Conservation (phyloP, 2,113 vertebrate species). For the Ahaetulla prasina region DNA sequence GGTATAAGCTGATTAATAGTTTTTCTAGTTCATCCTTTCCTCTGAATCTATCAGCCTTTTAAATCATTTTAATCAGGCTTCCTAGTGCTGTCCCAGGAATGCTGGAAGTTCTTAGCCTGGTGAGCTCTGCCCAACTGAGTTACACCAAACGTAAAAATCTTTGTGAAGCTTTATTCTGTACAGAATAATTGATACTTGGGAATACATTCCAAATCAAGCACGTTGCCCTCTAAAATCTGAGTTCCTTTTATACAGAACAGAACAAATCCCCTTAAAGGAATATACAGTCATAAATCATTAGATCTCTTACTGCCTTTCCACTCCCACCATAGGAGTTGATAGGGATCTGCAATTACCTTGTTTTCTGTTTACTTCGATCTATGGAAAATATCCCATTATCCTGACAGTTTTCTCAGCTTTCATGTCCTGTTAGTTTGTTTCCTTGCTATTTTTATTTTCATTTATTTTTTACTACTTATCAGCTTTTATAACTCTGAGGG, state of each 20-base stretch:
- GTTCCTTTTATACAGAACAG: background rate
- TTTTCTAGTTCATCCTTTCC: slow-evolving; percentile 13
- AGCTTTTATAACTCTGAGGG: background rate
- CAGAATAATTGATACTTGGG: background rate
- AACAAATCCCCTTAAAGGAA: background rate
- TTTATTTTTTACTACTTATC: background rate
- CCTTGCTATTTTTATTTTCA: background rate
- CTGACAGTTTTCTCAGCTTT: background rate
- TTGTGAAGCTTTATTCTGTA: background rate
- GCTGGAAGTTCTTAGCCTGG: background rate
- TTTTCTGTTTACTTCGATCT: background rate
- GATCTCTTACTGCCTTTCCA: background rate
- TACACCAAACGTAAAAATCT: background rate
- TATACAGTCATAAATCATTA: background rate
- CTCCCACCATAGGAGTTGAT: background rate
- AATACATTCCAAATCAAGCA: background rate
- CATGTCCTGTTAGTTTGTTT: background rate
- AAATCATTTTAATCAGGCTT: slow-evolving; percentile 36
- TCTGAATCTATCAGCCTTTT: background rate
- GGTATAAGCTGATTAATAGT: background rate
- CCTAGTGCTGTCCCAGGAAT: background rate
- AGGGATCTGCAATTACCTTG: background rate
- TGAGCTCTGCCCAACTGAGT: background rate
- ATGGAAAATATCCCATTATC: background rate
- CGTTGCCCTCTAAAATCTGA: background rate